These are phyloP conservation scores for Ceratina calcarata DNA, from an alignment of 1,140 invertebrate species.

Conservation along the genomic window DNA sequence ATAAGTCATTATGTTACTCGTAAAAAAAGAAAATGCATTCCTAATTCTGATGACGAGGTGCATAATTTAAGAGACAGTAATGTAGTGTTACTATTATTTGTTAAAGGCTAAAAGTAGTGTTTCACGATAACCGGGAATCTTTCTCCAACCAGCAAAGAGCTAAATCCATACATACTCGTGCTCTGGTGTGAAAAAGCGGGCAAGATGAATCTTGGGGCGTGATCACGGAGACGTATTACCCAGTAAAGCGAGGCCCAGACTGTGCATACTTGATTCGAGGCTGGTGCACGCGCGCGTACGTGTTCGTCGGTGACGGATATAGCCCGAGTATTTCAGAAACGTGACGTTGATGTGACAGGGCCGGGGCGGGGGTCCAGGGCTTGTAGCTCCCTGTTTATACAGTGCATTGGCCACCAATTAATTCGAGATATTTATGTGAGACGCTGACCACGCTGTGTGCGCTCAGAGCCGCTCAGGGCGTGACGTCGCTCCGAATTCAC, in stretches of 20 bases:
- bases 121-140: neutral
- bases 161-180: neutral
- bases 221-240: slow-evolving; percentile 33
- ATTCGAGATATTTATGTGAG: slow-evolving; percentile 63
- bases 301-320: slow-evolving; percentile 69
- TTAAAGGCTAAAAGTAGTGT: neutral
- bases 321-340: slow-evolving; percentile 72
- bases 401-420: slow-evolving; percentile 62
- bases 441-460: neutral
- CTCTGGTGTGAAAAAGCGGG: no score
- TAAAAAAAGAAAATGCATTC: no score
- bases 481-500: neutral
- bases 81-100: neutral
- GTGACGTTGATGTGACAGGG: slow-evolving; percentile 73
- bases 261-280: slow-evolving; percentile 61
- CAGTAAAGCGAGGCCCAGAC: slow-evolving; percentile 36
- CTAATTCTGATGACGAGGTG: no score
- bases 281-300: slow-evolving; percentile 5
- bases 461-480: neutral
- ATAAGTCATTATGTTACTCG: no score
- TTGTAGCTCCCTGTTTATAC: slow-evolving; percentile 50
- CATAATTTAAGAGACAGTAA: no score
- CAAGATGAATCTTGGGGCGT: slow-evolving; percentile 38
- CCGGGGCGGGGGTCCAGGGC: slow-evolving; percentile 36
- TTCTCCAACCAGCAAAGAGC: neutral